Base-by-base conservation (phyloP, 2,888 invertebrate species). In the Dorcus hopei region DNA sequence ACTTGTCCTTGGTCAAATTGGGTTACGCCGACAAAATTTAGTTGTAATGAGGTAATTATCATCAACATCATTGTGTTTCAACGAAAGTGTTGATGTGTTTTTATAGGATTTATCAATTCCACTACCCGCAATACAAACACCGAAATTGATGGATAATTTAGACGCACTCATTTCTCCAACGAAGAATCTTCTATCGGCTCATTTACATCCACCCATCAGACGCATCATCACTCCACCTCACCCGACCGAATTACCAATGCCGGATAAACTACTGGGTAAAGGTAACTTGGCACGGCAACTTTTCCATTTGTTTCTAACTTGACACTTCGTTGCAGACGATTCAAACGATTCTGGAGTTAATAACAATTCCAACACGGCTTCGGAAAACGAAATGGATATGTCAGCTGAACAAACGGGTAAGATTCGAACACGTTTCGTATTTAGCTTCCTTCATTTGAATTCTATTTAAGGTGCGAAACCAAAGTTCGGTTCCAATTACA, bases 191-290 rank as follows among this genome's bases (percentile, higher is more conserved):
- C 58, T 76, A 45, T 68, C 72, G 1, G 66, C 71, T 3, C 66
- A 68, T 57, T 58, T 67, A 38, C 68, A 70, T 57, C 69, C 73
- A 1, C 57, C 68, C n/a, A 56, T 65, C 26, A 57, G 68, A 23
- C 58, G 66, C 33, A 59, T 65, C 52, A 66, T 68, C n/a, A 59
- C 65, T 4, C 70, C 77, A 7, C 80, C 80, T 3, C 73, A 77
- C 57, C 77, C 80, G 0, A 68, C 70, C 4, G 77, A 78, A 59
- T 63, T 80, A 52, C 80, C 80, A 3, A 68, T 77, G 64, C 80
- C 80, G 2, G 76, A 78, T 64, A 77, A 79, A 62, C 61, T 80
- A 16, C 72, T 79, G 16, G 61, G 66, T 14, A 74, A 76, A 72
- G 72, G 75, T 73, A 68, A 45, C 33, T 9, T 43, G 3, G 9